Evolutionary conservation across 1,140 invertebrate genomes (phyloP).

Genomic region (Zaprionus vittiger): DNA sequence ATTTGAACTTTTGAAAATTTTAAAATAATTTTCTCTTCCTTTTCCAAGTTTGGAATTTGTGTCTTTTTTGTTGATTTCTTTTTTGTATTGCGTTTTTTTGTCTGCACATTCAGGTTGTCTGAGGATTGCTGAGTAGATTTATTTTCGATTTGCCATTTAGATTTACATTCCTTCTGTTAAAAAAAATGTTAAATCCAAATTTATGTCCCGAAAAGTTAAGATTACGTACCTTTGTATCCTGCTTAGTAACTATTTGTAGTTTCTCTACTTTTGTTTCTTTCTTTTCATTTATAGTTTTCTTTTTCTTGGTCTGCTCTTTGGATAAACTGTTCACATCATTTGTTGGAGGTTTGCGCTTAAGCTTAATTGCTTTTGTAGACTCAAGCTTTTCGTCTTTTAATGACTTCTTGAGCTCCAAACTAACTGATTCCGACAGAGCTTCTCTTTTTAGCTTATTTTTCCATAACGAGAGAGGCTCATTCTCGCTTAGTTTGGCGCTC

Average conservation of each 20-base stretch:
- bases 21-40: not conserved
- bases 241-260: not conserved
- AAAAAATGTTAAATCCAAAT: not conserved
- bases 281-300: not conserved
- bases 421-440: not conserved
- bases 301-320: not conserved
- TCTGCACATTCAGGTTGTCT: not conserved
- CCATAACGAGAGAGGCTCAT: not conserved
- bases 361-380: not conserved
- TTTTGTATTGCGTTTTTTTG: not conserved
- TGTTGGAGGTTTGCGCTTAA: not conserved
- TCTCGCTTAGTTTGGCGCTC: not conserved
- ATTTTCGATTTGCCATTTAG: not conserved
- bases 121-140: not conserved
- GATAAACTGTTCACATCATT: not conserved
- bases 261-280: not conserved
- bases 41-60: not conserved
- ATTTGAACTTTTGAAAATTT: not conserved
- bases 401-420: not conserved
- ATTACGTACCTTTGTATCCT: not conserved
- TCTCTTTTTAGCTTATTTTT: not conserved
- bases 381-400: not conserved
- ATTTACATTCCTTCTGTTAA: not conserved
- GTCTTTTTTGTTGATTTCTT: not conserved
- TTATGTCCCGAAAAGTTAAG: not conserved